Evolutionary conservation across 2,113 vertebrate species (phyloP).

Genomic region (Onychostoma macrolepis): DNA sequence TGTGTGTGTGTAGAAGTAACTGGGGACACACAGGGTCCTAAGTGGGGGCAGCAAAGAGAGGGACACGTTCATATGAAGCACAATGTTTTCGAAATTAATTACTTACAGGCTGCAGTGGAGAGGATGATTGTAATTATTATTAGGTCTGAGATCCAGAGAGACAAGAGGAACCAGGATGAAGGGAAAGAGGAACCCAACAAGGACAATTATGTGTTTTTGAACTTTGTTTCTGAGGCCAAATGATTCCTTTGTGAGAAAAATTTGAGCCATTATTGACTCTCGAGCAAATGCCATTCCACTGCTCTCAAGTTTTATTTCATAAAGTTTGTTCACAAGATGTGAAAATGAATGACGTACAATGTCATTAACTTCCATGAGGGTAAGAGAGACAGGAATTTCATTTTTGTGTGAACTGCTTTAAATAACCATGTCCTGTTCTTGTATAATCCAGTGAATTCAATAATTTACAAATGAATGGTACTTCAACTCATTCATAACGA

Average conservation of each 20-base stretch:
- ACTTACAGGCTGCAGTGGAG: slow-evolving; percentile 55
- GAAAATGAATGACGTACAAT: neutral
- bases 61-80: neutral
- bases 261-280: neutral
- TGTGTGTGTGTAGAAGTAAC: slow-evolving; percentile 1
- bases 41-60: neutral
- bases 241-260: neutral
- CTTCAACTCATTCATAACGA: neutral
- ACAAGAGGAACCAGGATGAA: neutral
- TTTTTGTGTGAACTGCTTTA: neutral
- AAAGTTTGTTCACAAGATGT: neutral
- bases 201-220: neutral
- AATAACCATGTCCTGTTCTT: neutral
- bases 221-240: neutral
- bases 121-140: slow-evolving; percentile 53
- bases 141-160: slow-evolving; percentile 46
- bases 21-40: neutral
- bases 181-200: neutral
- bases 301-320: neutral
- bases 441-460: neutral
- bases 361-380: neutral
- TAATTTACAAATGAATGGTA: slow-evolving; percentile 4
- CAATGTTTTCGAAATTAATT: slow-evolving; percentile 68
- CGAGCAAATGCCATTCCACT: neutral
- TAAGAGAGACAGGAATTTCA: neutral